Percentiles rank a stretch among this genome's conserved stretches.
These are phyloP conservation scores for Plagiodera versicolora DNA, from an alignment of 2,888 invertebrate genomes.

Conservation along the genomic window DNA sequence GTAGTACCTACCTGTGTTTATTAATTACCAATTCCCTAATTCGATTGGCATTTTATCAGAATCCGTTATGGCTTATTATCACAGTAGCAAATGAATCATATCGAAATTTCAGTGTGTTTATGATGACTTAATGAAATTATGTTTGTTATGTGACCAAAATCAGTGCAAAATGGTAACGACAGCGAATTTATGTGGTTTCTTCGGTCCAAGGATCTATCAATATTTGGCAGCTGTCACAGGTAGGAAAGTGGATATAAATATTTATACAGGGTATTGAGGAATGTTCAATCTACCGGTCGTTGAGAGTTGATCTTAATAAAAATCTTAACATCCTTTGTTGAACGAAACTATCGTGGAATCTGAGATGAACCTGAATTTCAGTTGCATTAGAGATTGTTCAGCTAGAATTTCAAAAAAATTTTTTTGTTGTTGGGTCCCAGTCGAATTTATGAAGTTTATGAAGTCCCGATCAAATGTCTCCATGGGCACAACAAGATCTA, in stretches of 20 bases:
- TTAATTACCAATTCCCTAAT: background rate
- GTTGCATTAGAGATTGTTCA: no score
- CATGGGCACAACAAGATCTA: no score
- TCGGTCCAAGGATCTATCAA: conserved; percentile 31
- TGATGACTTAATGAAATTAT: background rate
- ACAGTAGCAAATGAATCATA: background rate
- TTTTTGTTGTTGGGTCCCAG: no score
- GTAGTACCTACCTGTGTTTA: background rate
- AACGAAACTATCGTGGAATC: no score
- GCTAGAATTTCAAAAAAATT: no score
- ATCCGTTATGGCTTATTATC: background rate
- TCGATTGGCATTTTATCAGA: background rate
- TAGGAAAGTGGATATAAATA: conserved; percentile 19
- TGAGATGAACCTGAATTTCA: no score
- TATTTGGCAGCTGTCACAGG: conserved; percentile 42
- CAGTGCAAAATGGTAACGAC: background rate
- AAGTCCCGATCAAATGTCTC: no score
- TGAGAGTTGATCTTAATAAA: no score
- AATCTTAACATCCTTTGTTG: no score
- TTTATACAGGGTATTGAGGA: no score
- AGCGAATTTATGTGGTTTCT: conserved; percentile 7
- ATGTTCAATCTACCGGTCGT: no score
- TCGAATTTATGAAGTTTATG: no score
- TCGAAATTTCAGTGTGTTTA: background rate
- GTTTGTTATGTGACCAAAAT: background rate